Percentiles rank a stretch among this genome's conserved stretches.
phyloP scores from a whole-genome alignment of 2,888 invertebrate genomes.

The Leucophora obtusa region DNA sequence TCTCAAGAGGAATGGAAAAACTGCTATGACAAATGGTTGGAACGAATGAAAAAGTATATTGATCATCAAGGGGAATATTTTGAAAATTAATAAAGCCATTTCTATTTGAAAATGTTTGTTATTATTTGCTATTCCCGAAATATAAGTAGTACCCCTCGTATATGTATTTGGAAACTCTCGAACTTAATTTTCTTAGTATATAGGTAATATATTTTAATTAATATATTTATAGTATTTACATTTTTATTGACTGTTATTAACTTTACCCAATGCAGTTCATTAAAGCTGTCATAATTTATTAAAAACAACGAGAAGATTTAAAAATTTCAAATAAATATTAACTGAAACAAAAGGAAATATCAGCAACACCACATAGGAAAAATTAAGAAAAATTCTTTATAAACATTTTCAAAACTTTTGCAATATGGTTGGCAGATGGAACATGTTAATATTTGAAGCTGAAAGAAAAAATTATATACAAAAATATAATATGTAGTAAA shows the following conservation, averaged over 20 bases:
- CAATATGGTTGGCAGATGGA: constrained; percentile 56
- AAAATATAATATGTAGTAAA: constrained; percentile 12
- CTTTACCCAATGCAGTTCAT: not conserved
- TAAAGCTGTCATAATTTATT: constrained; percentile 25
- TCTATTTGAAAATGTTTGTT: too few species aligned
- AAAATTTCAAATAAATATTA: not conserved
- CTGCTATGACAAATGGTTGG: too few species aligned
- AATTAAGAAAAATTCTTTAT: not conserved
- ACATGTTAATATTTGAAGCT: constrained; percentile 41
- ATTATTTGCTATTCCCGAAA: too few species aligned
- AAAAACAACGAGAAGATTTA: not conserved
- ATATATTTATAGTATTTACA: not conserved
- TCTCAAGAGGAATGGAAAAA: too few species aligned
- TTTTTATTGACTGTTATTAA: not conserved
- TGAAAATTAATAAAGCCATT: too few species aligned
- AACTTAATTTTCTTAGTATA: too few species aligned
- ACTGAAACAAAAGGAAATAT: constrained; percentile 2
- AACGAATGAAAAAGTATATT: too few species aligned
- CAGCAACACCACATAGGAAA: not conserved
- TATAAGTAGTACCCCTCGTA: too few species aligned
- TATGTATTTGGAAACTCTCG: too few species aligned
- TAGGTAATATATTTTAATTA: too few species aligned
- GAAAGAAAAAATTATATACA: constrained; percentile 12
- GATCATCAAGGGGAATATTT: too few species aligned
- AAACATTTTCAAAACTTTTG: constrained; percentile 29